Conservation (phyloP, 2,113 vertebrate species). For the Elephantulus edwardii region DNA sequence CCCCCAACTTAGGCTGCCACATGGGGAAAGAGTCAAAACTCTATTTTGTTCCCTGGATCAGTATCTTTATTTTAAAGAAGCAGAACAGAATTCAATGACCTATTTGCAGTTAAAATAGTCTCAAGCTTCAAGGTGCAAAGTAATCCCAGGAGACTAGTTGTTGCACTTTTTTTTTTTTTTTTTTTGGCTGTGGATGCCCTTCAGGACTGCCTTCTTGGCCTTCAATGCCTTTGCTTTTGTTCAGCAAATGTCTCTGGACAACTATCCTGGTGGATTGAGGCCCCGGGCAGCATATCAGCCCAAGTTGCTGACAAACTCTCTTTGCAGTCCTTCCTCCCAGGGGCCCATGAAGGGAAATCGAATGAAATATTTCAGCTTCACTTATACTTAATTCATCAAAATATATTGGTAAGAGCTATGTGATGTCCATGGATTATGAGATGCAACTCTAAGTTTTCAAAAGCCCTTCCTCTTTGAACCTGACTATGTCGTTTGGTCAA, state of each 20-base stretch:
- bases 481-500: conserved; percentile 54
- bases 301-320: background rate
- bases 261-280: conserved; percentile 18
- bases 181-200: too few species aligned
- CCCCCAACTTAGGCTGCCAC: background rate
- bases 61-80: conserved; percentile 47
- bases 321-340: background rate
- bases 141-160: conserved; percentile 44
- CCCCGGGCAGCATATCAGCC: background rate
- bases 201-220: too few species aligned
- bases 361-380: conserved; percentile 65
- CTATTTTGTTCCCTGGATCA: background rate
- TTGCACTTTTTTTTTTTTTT: conserved; percentile 26
- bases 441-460: conserved; percentile 64
- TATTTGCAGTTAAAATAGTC: conserved; percentile 67
- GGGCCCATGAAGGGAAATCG: conserved; percentile 4
- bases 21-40: background rate
- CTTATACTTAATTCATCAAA: conserved; percentile 73
- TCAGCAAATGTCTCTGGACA: conserved; percentile 53
- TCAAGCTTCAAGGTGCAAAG: conserved; percentile 65
- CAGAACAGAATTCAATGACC: conserved; percentile 57
- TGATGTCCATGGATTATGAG: conserved; percentile 70
- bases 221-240: too few species aligned
- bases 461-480: conserved; percentile 68
- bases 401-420: conserved; percentile 71